Evolutionary conservation across 2,888 invertebrate genomes (phyloP), one percentile per base, ranked within the genome.

Genomic region (Herminia tarsipennalis): DNA sequence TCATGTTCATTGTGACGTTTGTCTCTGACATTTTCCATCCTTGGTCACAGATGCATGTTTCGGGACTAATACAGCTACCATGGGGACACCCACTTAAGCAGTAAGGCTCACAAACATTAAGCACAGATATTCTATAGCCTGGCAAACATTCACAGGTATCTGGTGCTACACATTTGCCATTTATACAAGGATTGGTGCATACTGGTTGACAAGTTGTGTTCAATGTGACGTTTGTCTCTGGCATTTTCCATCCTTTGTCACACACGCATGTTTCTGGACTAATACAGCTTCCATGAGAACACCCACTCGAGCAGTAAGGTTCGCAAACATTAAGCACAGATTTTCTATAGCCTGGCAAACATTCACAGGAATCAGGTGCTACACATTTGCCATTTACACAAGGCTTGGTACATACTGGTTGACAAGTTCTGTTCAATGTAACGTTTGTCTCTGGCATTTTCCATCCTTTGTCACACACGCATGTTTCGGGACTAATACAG

Each of bases 401-500:
- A 0, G 47, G 13, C 2, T 35, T 34, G 0, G 20, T 32, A 8
- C 63, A 60, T 22, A 53, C 18, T 0, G 58, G 54, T 21, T 42
- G 32, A 22, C 56, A 58, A 20, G 8, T 33, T 16, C 5, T n/a
- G 2, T 38, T 42, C 0, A 0, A 5, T 1, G 8, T 4, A 2
- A 4, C 5, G 5, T 12, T 40, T 18, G 16, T 12, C 0, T 22
- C 21, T 2, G 32, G 17, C 14, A 34, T 16, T 9, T 10, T 12
- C 44, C 44, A 59, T 14, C 59, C 59, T 13, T 32, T 20, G 8
- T 70, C 36, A 6, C 71, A 71, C 8, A 46, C 44, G 10, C 71
- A 71, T 1, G 27, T 25, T 10, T 60, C 51, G 13, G 70, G 71
- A 43, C 56, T 38, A 4, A 68, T 32, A 24, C 71, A 73, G 40